phyloP scores from a whole-genome alignment of 1,140 invertebrate genomes.

The Drosophila repletoides region DNA sequence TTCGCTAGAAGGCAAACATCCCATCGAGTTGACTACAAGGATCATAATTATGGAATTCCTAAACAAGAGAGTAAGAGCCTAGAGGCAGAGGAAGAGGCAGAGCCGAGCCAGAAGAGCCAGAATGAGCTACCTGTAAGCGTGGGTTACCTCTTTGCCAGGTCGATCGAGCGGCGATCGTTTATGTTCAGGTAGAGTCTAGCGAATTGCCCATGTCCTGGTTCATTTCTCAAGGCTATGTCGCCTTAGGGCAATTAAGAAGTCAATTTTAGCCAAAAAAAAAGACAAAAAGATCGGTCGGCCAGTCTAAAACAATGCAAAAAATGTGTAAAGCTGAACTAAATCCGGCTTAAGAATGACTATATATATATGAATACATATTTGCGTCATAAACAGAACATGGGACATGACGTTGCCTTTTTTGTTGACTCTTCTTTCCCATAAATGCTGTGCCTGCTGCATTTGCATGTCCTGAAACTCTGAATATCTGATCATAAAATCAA shows the following conservation, averaged over 20 bases:
- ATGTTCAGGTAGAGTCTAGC: background rate
- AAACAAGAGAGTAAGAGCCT: conserved; percentile 50
- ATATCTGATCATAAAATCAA: conserved; percentile 14
- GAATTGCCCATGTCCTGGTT: conserved; percentile 7
- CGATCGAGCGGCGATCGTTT: conserved; percentile 2
- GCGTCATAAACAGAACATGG: conserved; percentile 49
- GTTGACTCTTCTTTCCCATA: background rate
- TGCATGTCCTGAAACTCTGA: conserved; percentile 15
- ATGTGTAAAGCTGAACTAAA: conserved; percentile 72
- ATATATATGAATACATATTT: conserved; percentile 9
- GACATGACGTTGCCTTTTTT: background rate
- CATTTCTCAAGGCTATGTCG: conserved; percentile 42
- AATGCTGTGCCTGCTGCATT: conserved; percentile 5
- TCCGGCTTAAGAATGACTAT: conserved; percentile 67
- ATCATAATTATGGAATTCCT: conserved; percentile 81
- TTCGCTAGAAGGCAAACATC: conserved; percentile 61
- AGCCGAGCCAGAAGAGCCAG: background rate
- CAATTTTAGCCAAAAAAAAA: conserved; percentile 69
- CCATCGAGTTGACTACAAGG: conserved; percentile 27
- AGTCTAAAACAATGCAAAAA: conserved; percentile 68
- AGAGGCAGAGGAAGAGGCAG: background rate
- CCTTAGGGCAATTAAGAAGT: conserved; percentile 75
- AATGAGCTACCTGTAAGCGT: conserved; percentile 65
- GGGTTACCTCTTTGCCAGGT: conserved; percentile 53
- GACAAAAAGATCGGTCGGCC: conserved; percentile 45